Conservation (phyloP, 2,888 invertebrate genomes). For the Apantesis nais region DNA sequence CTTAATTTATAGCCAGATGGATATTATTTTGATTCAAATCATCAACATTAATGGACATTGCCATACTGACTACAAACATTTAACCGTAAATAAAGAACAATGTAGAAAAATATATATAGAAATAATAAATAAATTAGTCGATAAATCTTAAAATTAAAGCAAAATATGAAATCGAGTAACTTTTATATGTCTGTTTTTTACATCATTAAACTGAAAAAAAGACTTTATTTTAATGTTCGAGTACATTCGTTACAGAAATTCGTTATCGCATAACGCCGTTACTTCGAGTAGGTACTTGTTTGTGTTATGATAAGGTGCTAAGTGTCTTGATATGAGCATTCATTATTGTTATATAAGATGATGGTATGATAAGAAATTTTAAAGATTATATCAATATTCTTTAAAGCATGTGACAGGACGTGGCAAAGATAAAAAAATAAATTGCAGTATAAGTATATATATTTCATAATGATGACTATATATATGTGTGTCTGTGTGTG, state of each 20-base stretch:
- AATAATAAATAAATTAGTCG: background rate
- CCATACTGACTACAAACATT: too few relatives aligned
- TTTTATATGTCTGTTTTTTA: background rate
- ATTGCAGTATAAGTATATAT: background rate
- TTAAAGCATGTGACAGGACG: background rate
- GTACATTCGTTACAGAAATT: background rate
- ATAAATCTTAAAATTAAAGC: background rate
- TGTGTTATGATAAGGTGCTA: background rate
- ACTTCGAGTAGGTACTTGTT: constrained; percentile 1
- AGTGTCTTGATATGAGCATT: background rate
- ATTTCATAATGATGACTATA: too few relatives aligned
- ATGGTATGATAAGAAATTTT: background rate
- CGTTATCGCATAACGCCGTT: constrained; percentile 7
- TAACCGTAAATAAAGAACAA: too few relatives aligned
- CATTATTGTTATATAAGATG: background rate
- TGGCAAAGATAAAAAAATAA: background rate
- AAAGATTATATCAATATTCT: background rate
- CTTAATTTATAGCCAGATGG: too few relatives aligned
- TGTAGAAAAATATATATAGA: too few relatives aligned
- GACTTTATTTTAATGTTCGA: background rate
- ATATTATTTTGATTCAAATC: too few relatives aligned
- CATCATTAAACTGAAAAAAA: background rate
- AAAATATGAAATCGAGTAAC: background rate
- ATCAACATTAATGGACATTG: too few relatives aligned
- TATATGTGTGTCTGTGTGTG: too few relatives aligned